Evolutionary conservation across 92 coral and sea anemone species (phyloP), one percentile per base, ranked within the genome.

Genomic region (Palythoa heliodiscus): DNA sequence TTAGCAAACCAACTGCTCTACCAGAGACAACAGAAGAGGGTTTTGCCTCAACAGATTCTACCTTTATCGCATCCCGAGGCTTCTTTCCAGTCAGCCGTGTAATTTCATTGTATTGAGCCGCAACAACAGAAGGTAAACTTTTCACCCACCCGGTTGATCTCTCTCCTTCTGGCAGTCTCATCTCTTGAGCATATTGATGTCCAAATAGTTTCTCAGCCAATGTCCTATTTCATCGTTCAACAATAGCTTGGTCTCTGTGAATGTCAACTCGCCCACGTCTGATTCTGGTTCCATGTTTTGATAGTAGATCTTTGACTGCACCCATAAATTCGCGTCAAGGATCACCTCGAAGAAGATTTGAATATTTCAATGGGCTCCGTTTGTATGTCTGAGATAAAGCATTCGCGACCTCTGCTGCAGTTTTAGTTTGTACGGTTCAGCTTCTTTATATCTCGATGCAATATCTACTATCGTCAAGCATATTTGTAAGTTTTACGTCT

Each of bases 291-390:
- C 84, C 74, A 35, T 40, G 81, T 15, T 73, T 73, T 2, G 0
- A 15, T 2, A 70, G 5, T 40, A 70, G 52, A 11, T 9, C 9
- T 1, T 68, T 10, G 22, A 71, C 11, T 0, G 77, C 35, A 5
- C 79, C 80, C 70, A 71, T 7, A 20, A 83, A 83, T 67, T 84
- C 87, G 2, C 80, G 12, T 14, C 76, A 66, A 25, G 68, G 76
- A 43, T 79, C 90, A 38, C 80, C 86, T 13, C 80, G 89, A 0
- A 80, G 16, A 16, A 72, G 53, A n/a, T 80, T 52, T 1, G 89
- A 86, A 73, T 71, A 87, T 25, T 15, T 70, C 71, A 87, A 52
- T 19, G 89, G 86, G 35, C 86, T 50, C 2, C 85, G 82, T 37
- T 54, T 78, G 79, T 79, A 87, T 40, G 70, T 87, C 50, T 24